Evolutionary conservation across 2,113 vertebrate species (phyloP).

Genomic region (Gnathochromis pfefferi): DNA sequence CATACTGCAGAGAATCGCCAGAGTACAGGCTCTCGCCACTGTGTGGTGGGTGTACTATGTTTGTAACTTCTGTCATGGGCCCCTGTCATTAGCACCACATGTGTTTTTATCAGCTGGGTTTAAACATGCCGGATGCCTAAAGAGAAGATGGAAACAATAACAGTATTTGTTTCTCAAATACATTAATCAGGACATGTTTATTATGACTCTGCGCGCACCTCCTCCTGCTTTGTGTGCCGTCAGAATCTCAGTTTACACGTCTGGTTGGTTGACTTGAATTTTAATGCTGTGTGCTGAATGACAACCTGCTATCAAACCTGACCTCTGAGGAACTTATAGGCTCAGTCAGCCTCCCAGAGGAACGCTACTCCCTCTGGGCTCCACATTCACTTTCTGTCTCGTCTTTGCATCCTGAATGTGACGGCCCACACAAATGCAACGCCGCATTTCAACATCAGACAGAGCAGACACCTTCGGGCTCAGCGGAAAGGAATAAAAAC

Average conservation of each 20-base stretch:
- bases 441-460: constrained; percentile 38
- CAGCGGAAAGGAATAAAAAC: constrained; percentile 1
- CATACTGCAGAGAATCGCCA: constrained; percentile 26
- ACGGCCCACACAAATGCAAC: background rate
- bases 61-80: constrained; percentile 50
- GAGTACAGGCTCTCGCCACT: constrained; percentile 6
- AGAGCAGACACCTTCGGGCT: constrained; percentile 9
- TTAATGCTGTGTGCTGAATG: constrained; percentile 8
- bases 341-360: constrained; percentile 5
- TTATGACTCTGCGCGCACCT: constrained; percentile 14
- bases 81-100: constrained; percentile 56
- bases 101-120: constrained; percentile 48
- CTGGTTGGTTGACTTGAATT: constrained; percentile 1
- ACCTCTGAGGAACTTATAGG: constrained; percentile 15
- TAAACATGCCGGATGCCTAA: constrained; percentile 22
- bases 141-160: constrained; percentile 34
- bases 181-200: constrained; percentile 48
- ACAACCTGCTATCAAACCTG: constrained; percentile 30
- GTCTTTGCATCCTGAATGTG: constrained; percentile 24
- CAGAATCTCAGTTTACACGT: constrained; percentile 9
- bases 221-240: background rate
- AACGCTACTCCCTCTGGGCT: constrained; percentile 4
- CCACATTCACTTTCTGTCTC: constrained; percentile 10
- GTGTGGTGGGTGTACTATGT: constrained; percentile 51
- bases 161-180: constrained; percentile 49